Evolutionary conservation across 2,113 vertebrate genomes (phyloP), one percentile per base, ranked within the genome.

Genomic region (Dicentrarchus labrax): DNA sequence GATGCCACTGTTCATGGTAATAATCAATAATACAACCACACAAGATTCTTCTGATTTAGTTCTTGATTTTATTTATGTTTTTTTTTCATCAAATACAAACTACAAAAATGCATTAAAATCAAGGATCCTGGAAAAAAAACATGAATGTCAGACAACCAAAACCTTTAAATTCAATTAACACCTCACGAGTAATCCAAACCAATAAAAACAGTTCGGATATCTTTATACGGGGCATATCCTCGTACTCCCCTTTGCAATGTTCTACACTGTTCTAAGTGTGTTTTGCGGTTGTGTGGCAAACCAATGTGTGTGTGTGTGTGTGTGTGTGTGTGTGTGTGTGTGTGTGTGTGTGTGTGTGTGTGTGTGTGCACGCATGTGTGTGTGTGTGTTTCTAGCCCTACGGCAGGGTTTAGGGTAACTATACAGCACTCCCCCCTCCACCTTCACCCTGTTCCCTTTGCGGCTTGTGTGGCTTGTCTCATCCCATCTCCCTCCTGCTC

Each of bases 391-490:
- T 87, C 50, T 24, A 80, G 83, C 94, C 91, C 89, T 91, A 91
- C 80, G 83, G 93, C 94, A 88, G 80, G 92, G 85, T 93, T 92
- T 94, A 93, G 87, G 92, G 80, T 91, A 92, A 93, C 92, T 78
- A 84, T 88, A 76, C 66, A 80, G 78, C 79, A 62, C 72, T 15
- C 87, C 57, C 64, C 69, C 75, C 66, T 79, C 78, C 68, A 72
- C 86, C 83, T 83, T 85, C 83, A 86, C 85, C 87, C 59, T 5
- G 61, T 82, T 92, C 89, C 89, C 91, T 94, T 86, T 93, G 90
- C 88, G 86, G 92, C 89, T 92, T 91, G 91, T 93, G 92, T 85
- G 91, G 90, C 90, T 93, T 93, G 89, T 93, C 93, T 94, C 86
- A 92, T 94, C 89, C 88, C 86, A 94, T 94, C 88, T 87, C 88